phyloP scores from a whole-genome alignment of 2,888 invertebrate genomes.

The Leucoptera coffeella region DNA sequence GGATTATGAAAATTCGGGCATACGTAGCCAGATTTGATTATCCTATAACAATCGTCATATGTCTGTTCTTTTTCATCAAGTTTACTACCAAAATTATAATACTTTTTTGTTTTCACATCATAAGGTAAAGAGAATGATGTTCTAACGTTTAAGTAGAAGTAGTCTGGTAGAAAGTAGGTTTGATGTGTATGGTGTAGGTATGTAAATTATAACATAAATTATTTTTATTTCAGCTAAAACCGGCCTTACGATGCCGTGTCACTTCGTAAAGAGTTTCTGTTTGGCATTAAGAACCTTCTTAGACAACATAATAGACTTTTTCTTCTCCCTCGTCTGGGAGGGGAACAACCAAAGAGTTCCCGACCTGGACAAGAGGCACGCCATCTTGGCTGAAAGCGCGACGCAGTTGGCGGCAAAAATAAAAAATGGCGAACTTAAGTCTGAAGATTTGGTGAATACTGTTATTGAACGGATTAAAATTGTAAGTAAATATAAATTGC shows the following conservation, averaged over 20 bases:
- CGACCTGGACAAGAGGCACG: conserved; percentile 23
- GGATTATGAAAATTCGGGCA: too few species aligned
- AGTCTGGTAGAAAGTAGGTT: too few species aligned
- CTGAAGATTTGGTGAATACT: conserved; percentile 64
- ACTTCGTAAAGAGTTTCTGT: conserved; percentile 11
- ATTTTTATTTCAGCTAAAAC: too few species aligned
- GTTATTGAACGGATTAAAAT: conserved; percentile 73
- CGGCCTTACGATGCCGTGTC: conserved; percentile 9
- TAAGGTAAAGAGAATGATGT: too few species aligned
- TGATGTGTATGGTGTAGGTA: too few species aligned
- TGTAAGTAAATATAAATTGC: conserved; percentile 36
- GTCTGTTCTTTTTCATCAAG: too few species aligned
- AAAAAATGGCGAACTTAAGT: conserved; percentile 54
- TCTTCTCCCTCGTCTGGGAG: conserved; percentile 36
- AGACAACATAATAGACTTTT: conserved; percentile 27
- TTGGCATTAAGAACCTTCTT: conserved; percentile 18
- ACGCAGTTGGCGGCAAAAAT: conserved; percentile 61
- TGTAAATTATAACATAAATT: too few species aligned
- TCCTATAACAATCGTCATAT: too few species aligned
- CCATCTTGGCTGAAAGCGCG: conserved; percentile 54
- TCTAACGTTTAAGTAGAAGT: too few species aligned
- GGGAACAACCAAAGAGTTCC: conserved; percentile 21
- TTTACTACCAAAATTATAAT: too few species aligned
- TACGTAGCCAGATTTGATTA: too few species aligned
- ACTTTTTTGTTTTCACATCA: too few species aligned